Evolutionary conservation across 2,797 vertebrate species (phyloP).

Genomic region (Discoglossus pictus): DNA sequence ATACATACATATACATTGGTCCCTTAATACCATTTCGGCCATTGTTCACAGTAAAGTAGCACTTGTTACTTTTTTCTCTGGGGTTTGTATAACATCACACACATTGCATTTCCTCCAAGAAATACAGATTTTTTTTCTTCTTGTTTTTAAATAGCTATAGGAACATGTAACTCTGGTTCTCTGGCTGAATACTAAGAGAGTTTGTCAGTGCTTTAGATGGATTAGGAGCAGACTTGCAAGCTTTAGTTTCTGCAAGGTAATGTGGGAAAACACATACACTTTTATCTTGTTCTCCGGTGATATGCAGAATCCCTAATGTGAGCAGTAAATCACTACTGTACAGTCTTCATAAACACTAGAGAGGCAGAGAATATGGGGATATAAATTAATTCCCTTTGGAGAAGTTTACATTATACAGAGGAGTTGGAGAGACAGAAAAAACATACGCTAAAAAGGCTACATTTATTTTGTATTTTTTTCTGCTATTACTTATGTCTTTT

Average conservation of each 20-base stretch:
- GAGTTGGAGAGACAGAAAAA: background rate
- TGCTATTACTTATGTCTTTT: too few species aligned
- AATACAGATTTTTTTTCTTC: too few species aligned
- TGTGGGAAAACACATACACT: conserved; percentile 1
- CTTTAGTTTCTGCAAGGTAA: background rate
- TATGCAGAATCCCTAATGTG: conserved; percentile 24
- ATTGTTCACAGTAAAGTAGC: too few species aligned
- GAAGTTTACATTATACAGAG: background rate
- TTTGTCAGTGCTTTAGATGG: conserved; percentile 12
- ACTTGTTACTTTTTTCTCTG: too few species aligned
- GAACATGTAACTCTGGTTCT: background rate
- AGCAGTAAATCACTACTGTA: conserved; percentile 23
- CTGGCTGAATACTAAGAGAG: background rate
- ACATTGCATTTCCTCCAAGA: too few species aligned
- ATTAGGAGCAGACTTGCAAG: conserved; percentile 11
- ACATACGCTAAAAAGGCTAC: too few species aligned
- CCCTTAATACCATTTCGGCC: too few species aligned
- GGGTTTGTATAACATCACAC: too few species aligned
- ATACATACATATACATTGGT: too few species aligned
- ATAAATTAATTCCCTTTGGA: background rate
- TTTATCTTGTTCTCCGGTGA: conserved; percentile 22
- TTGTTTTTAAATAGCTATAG: too few species aligned
- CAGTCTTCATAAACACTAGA: background rate
- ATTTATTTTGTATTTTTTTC: too few species aligned
- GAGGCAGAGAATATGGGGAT: background rate